Conservation (phyloP, 1,140 invertebrate species). For the Steinernema khuongi region DNA sequence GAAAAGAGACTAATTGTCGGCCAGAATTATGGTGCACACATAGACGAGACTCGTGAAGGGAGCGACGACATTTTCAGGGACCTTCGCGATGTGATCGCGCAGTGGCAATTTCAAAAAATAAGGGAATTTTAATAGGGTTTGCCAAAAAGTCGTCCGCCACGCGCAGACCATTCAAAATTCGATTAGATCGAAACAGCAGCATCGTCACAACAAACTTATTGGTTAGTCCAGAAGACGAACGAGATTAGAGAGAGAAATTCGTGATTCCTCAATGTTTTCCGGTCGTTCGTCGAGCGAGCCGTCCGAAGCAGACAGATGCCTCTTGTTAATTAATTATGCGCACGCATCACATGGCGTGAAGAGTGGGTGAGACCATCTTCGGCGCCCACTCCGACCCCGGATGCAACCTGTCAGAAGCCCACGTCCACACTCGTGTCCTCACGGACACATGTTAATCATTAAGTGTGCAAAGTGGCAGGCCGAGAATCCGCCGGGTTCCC, state of each 20-base stretch:
- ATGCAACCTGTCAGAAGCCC: too few species aligned
- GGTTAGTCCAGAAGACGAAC: not conserved
- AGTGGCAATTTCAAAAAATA: not conserved
- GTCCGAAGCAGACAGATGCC: not conserved
- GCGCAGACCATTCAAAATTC: not conserved
- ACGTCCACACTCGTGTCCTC: too few species aligned
- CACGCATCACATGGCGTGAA: not conserved
- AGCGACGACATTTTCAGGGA: not conserved
- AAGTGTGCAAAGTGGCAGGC: too few species aligned
- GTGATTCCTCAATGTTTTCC: slow-evolving; percentile 11
- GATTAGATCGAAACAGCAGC: not conserved
- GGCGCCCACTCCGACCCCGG: too few species aligned
- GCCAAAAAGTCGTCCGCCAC: not conserved
- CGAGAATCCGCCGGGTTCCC: too few species aligned
- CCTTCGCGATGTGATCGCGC: not conserved
- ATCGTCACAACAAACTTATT: slow-evolving; percentile 5
- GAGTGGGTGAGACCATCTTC: too few species aligned
- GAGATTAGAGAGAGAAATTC: not conserved
- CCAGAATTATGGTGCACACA: not conserved
- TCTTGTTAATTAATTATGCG: slow-evolving; percentile 4
- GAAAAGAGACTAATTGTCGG: slow-evolving; percentile 14
- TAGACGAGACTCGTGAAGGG: not conserved
- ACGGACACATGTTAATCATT: too few species aligned
- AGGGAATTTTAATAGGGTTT: not conserved
- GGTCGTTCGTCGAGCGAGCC: not conserved